Evolutionary conservation across 2,797 vertebrate species (phyloP), one percentile per base, ranked within the genome.

Genomic region (Euthynnus affinis): DNA sequence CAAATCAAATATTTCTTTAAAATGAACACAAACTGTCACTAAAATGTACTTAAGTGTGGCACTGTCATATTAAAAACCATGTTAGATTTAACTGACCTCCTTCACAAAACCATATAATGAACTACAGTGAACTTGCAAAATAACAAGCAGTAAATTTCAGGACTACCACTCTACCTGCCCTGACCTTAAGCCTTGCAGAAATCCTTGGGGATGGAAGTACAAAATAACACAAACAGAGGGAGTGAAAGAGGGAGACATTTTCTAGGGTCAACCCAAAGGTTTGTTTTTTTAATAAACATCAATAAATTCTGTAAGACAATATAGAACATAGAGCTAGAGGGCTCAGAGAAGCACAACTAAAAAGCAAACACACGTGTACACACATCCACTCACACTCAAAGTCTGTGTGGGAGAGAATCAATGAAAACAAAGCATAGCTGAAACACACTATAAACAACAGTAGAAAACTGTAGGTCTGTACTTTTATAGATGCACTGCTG

Each of bases 351-450:
- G 42, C 34, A 52, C 9, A 58, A 56, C 29, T 69, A 64, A 72
- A 76, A 78, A 32, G 17, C 44, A 52, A 70, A 46, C 32, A 55
- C 23, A 56, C 27, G 44, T 18, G 20, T 60, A 57, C 51, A 65
- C 25, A 13, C 32, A 34, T n/a, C 7, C n/a, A 69, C 23, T 70
- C 71, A 71, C 46, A 81, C 51, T 70, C 88, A 62, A 1, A 64
- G 34, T 64, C 44, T 81, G 72, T 67, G 91, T 91, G 80, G 89
- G 91, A 86, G 85, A 64, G 71, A 83, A 90, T 93, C 90, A 74
- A 88, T 93, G 83, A 89, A 85, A 87, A 88, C 78, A 90, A 92
- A 90, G 80, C 80, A 64, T 4, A 59, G 76, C 60, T 60, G 74
- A 76, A 91, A 78, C 78, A 46, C 55, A 80, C 73, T 71, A 85